A percentile compares a stretch with the other conserved stretches of the same genome.
phyloP scores from a whole-genome alignment of 1,140 invertebrate genomes.

The Ditylenchus dipsaci region DNA sequence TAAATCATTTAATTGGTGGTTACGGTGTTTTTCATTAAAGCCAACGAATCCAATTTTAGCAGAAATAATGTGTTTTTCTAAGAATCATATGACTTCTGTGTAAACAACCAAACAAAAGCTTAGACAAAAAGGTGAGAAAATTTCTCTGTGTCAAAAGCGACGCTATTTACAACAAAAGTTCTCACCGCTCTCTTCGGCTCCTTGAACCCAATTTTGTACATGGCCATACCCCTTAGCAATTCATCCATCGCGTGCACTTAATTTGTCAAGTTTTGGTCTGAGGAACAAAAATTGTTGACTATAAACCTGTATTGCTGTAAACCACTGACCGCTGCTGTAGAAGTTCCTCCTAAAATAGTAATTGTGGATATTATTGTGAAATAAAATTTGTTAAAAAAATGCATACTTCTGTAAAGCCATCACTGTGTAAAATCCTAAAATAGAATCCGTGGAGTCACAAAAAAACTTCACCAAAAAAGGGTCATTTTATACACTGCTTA shows the following conservation, averaged over 20 bases:
- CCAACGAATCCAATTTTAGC: background rate
- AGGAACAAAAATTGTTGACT: too few relatives aligned
- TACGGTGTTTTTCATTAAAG: background rate
- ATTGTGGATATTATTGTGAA: background rate
- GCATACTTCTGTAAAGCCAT: conserved; percentile 46
- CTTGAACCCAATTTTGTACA: conserved; percentile 42
- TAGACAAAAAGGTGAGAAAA: background rate
- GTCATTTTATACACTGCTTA: too few relatives aligned
- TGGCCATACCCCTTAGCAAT: conserved; percentile 39
- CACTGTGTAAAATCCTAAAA: conserved; percentile 49
- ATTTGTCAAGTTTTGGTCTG: too few relatives aligned
- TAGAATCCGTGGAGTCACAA: too few relatives aligned
- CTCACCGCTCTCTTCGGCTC: conserved; percentile 31
- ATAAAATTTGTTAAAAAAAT: background rate
- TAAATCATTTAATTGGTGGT: too few relatives aligned
- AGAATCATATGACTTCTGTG: background rate
- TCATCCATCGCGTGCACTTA: conserved; percentile 47
- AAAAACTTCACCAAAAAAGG: too few relatives aligned
- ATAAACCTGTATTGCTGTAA: conserved; percentile 36
- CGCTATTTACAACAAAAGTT: too few relatives aligned
- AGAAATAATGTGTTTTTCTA: background rate
- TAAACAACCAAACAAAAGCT: background rate
- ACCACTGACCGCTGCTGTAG: conserved; percentile 44
- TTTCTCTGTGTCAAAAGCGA: too few relatives aligned
- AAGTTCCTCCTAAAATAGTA: conserved; percentile 31